These are phyloP conservation scores for Sebastes minor DNA, from an alignment of 2,797 vertebrate species.

Conservation along the genomic window DNA sequence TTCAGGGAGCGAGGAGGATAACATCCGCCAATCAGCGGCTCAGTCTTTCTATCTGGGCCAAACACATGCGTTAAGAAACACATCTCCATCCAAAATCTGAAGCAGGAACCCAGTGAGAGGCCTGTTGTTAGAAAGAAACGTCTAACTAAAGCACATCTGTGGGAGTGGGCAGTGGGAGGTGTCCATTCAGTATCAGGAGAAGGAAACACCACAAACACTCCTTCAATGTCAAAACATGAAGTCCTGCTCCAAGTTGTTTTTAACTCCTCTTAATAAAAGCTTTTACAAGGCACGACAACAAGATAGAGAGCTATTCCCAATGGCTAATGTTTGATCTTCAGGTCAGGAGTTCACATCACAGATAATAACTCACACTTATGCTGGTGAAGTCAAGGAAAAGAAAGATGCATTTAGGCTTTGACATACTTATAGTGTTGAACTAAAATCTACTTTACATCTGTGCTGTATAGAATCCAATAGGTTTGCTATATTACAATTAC, in stretches of 20 bases:
- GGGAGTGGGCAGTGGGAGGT: neutral
- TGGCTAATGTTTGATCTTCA: neutral
- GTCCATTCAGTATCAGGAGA: neutral
- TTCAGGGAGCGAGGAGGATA: conserved; percentile 39
- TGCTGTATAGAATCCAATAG: neutral
- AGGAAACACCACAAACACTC: neutral
- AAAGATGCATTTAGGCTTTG: neutral
- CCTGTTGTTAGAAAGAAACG: conserved; percentile 15
- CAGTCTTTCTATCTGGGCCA: neutral
- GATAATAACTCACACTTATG: neutral
- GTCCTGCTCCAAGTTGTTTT: neutral
- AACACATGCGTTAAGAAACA: neutral
- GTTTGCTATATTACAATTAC: neutral
- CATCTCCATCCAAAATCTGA: neutral
- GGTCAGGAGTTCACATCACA: neutral
- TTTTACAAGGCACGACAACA: neutral
- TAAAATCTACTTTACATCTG: neutral
- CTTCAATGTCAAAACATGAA: neutral
- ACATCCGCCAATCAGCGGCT: conserved; percentile 27
- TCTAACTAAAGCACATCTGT: neutral
- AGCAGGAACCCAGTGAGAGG: neutral
- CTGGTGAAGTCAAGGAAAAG: neutral
- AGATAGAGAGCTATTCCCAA: neutral
- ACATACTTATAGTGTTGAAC: neutral
- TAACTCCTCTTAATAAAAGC: neutral